Conservation (phyloP, 2,113 vertebrate genomes). For the Nestor notabilis region DNA sequence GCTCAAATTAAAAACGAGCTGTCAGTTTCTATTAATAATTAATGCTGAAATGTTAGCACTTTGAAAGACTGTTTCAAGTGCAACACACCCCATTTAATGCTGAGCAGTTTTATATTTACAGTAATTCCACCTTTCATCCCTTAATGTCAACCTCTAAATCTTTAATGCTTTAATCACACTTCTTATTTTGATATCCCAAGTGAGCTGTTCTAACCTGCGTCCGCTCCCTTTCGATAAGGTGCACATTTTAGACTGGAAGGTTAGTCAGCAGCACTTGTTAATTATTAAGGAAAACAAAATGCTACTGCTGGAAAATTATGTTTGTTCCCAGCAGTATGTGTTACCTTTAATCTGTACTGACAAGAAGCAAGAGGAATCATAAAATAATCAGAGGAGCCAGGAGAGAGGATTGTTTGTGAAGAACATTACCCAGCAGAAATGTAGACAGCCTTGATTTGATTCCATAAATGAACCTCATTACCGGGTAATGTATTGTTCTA, state of each 20-base stretch:
- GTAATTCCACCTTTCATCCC: slow-evolving; percentile 80
- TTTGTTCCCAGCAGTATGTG: slow-evolving; percentile 76
- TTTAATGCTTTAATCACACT: slow-evolving; percentile 81
- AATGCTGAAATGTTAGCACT: slow-evolving; percentile 75
- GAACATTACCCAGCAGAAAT: slow-evolving; percentile 66
- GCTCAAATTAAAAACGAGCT: slow-evolving; percentile 77
- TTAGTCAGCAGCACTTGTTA: slow-evolving; percentile 76
- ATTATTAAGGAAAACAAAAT: slow-evolving; percentile 83
- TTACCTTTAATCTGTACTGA: slow-evolving; percentile 78
- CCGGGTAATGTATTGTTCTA: slow-evolving; percentile 13
- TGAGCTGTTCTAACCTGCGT: slow-evolving; percentile 62
- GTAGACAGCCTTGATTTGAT: slow-evolving; percentile 64
- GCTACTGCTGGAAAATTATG: slow-evolving; percentile 75
- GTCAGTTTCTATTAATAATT: slow-evolving; percentile 81
- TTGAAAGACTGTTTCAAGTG: slow-evolving; percentile 75
- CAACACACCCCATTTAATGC: slow-evolving; percentile 77
- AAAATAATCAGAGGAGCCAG: slow-evolving; percentile 64
- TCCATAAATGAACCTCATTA: slow-evolving; percentile 66
- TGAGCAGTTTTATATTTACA: slow-evolving; percentile 80
- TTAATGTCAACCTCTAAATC: slow-evolving; percentile 78
- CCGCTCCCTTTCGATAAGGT: slow-evolving; percentile 64
- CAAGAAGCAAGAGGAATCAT: slow-evolving; percentile 73
- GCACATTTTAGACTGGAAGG: slow-evolving; percentile 61
- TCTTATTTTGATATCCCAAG: slow-evolving; percentile 73
- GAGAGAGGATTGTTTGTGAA: slow-evolving; percentile 63